Conservation (phyloP, 2,888 invertebrate species). For the Brachyptera risi region DNA sequence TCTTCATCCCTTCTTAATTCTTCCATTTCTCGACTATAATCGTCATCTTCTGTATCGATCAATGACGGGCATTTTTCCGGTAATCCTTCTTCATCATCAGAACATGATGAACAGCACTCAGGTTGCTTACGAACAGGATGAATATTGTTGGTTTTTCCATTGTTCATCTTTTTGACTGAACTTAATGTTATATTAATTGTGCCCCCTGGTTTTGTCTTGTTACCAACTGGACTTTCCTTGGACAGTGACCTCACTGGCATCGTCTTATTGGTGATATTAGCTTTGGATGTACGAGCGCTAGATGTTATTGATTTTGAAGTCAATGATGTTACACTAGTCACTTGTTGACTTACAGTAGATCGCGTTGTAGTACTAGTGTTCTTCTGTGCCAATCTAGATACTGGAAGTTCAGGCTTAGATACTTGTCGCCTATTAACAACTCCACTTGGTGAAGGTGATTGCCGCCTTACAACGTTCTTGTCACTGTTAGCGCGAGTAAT, state of each 20-base stretch:
- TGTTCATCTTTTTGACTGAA: not conserved
- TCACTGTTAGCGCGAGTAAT: slow-evolving; percentile 21
- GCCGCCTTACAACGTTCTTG: slow-evolving; percentile 10
- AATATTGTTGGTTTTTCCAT: too few species aligned
- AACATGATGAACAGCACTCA: slow-evolving; percentile 7
- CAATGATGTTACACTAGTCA: not conserved
- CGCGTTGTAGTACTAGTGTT: slow-evolving; percentile 4
- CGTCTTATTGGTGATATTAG: not conserved
- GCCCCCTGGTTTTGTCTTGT: not conserved
- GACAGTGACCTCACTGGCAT: not conserved
- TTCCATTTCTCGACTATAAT: slow-evolving; percentile 31
- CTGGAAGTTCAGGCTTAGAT: slow-evolving; percentile 24
- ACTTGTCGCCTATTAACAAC: slow-evolving; percentile 16
- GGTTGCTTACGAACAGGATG: not conserved
- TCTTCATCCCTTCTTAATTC: slow-evolving; percentile 33
- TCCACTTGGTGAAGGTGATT: slow-evolving; percentile 1
- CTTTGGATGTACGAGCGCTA: not conserved
- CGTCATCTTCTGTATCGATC: slow-evolving; percentile 23
- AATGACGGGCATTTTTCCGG: slow-evolving; percentile 29
- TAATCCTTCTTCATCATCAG: slow-evolving; percentile 34
- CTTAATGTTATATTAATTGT: too few species aligned
- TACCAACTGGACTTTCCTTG: not conserved
- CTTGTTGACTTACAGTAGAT: not conserved
- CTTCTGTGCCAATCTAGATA: slow-evolving; percentile 30
- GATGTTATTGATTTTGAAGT: slow-evolving; percentile 4